Evolutionary conservation across 1,140 invertebrate genomes (phyloP).

Genomic region (Littorina saxatilis): DNA sequence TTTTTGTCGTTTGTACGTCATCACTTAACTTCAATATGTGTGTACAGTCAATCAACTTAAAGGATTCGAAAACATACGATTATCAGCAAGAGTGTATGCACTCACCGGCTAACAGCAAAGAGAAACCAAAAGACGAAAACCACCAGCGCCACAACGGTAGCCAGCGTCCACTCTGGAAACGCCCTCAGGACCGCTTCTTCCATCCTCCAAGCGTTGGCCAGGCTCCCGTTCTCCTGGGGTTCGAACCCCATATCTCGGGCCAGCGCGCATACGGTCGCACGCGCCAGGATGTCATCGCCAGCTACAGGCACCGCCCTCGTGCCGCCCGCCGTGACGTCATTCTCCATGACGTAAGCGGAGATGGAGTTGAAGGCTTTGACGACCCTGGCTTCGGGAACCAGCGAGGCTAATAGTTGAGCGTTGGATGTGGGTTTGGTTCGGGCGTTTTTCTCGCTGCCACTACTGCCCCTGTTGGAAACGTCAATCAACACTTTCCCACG

Average conservation of each 20-base stretch:
- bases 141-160: conserved; percentile 48
- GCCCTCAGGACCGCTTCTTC: conserved; percentile 53
- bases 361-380: conserved; percentile 71
- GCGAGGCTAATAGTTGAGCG: conserved; percentile 55
- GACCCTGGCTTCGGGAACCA: conserved; percentile 49
- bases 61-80: too few relatives aligned
- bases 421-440: conserved; percentile 51
- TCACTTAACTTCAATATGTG: too few relatives aligned
- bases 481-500: conserved; percentile 61
- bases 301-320: conserved; percentile 60
- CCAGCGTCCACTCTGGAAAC: conserved; percentile 59
- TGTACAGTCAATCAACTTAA: too few relatives aligned
- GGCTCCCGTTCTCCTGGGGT: conserved; percentile 54
- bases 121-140: conserved; percentile 63
- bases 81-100: too few relatives aligned
- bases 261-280: conserved; percentile 53
- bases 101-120: conserved; percentile 56
- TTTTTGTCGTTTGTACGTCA: too few relatives aligned
- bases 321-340: conserved; percentile 46
- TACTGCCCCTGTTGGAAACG: conserved; percentile 56
- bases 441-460: neutral
- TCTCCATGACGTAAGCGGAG: conserved; percentile 65
- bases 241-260: conserved; percentile 61
- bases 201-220: conserved; percentile 53
- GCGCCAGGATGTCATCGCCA: conserved; percentile 52